Base-by-base conservation (phyloP, 2,888 invertebrate species). In the Chelonus formosanus region DNA sequence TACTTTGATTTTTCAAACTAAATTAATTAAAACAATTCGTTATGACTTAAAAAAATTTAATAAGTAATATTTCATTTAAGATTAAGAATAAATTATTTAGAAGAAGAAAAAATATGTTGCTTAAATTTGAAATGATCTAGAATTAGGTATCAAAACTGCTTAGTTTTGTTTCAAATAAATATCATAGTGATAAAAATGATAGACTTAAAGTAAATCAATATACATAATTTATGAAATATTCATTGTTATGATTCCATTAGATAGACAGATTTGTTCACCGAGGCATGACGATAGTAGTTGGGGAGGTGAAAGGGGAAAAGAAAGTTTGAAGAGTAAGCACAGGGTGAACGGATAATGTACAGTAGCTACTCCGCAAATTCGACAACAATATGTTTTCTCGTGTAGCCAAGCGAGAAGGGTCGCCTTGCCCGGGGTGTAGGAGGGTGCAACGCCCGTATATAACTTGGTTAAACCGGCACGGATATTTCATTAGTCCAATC, bases 391-490 rank as follows among this genome's bases (percentile, higher is more conserved):
- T 84, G 84, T 81, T 84, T 82, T 76, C 75, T 77, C 76, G 73
- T 77, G 77, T 80, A 72, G 77, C 74, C 74, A 71, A 73, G 69
- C 72, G 67, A 73, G 68, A 75, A 68, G 71, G 70, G 71, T 71
- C 71, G 70, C 58, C 50, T 67, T 36, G 67, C 60, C 67, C 55
- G 48, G 68, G 70, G 69, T 63, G 60, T 52, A 70, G 70, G 66
- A 73, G 69, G 72, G 73, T 67, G 69, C 52, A 65, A 20, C 20
- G 20, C 50, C 63, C 65, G 67, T 70, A 6, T 52, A 79, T 82
- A 84, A 84, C 82, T 84, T 79, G 80, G 80, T 84, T 83, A 84
- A 82, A 83, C 73, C 79, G 76, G 80, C 79, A 81, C 80, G 80
- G 82, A 83, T 83, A 84, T 84, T 84, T 84, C 83, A 83, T 83